phyloP scores from a whole-genome alignment of 2,888 invertebrate genomes.

The Miltochrista miniata region DNA sequence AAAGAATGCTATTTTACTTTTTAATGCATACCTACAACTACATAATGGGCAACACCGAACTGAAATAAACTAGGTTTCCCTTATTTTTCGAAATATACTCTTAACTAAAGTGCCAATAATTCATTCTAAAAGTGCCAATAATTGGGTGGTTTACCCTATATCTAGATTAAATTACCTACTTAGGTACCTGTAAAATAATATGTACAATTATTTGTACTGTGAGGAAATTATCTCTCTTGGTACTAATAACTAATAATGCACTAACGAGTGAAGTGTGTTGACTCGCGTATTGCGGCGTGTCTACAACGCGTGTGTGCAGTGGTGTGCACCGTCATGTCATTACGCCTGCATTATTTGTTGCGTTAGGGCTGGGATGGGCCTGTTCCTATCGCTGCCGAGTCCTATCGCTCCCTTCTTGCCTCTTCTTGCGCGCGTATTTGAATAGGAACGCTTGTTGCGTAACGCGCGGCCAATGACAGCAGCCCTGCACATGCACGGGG shows the following conservation, averaged over 20 bases:
- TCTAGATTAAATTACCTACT: no score
- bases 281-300: background rate
- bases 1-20: no score
- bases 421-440: constrained; percentile 60
- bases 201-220: no score
- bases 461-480: constrained; percentile 81
- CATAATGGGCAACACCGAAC: no score
- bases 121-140: no score
- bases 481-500: constrained; percentile 79
- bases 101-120: no score
- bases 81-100: no score
- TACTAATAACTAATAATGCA: background rate
- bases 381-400: constrained; percentile 65
- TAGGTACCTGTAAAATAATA: no score
- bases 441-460: constrained; percentile 77
- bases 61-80: no score
- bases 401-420: constrained; percentile 69
- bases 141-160: no score
- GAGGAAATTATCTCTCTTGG: no score
- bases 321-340: constrained; percentile 64
- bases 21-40: no score
- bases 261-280: background rate
- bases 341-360: constrained; percentile 73
- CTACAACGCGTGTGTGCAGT: constrained; percentile 18
- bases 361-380: constrained; percentile 73